These are phyloP conservation scores for Sebastes hopkinsi DNA, from an alignment of 2,797 vertebrate genomes.

Conservation along the genomic window DNA sequence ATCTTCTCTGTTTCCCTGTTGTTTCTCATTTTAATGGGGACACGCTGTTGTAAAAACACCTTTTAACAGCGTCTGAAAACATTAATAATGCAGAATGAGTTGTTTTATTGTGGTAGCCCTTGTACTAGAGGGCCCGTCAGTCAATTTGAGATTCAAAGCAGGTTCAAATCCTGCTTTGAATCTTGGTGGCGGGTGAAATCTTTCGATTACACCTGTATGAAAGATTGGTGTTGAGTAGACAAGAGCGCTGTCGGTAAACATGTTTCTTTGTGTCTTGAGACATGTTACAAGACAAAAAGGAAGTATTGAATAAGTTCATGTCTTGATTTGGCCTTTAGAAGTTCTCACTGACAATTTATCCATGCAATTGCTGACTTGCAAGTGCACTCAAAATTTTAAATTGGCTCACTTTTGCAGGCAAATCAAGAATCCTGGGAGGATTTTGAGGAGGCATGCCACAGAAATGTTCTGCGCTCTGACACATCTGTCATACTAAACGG, in stretches of 20 bases:
- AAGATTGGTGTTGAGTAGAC: background rate
- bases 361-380: background rate
- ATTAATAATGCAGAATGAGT: background rate
- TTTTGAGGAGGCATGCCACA: slow-evolving; percentile 16
- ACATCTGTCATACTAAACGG: slow-evolving; percentile 17
- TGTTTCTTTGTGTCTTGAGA: background rate
- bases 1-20: no score
- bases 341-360: slow-evolving; percentile 11
- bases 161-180: background rate
- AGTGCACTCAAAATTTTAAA: slow-evolving; percentile 21
- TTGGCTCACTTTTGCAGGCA: slow-evolving; percentile 26
- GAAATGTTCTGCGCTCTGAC: slow-evolving; percentile 8
- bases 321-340: background rate
- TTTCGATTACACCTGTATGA: background rate
- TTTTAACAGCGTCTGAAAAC: background rate
- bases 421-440: slow-evolving; percentile 16
- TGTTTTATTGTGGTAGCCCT: background rate
- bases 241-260: background rate
- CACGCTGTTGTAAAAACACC: background rate
- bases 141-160: background rate
- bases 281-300: background rate
- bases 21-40: background rate
- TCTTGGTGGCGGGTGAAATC: background rate
- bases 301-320: slow-evolving; percentile 11
- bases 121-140: background rate